Evolutionary conservation across 2,888 invertebrate species (phyloP).

Genomic region (Pseudanteris insignis): DNA sequence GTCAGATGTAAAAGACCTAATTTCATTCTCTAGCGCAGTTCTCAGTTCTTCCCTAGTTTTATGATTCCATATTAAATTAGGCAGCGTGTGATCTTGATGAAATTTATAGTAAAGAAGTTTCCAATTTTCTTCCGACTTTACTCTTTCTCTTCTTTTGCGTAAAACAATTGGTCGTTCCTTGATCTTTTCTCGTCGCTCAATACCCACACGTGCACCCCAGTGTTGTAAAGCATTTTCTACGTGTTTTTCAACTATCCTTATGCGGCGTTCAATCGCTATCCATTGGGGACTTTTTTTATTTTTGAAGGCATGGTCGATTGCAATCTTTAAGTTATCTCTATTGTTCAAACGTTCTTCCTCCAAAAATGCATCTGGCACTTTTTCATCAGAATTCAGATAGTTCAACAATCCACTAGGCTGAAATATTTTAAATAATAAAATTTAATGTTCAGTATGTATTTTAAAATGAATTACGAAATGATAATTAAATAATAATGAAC

Average conservation of each 20-base stretch:
- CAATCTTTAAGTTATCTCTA: conserved; percentile 94
- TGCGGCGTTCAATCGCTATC: conserved; percentile 76
- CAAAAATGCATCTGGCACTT: conserved; percentile 78
- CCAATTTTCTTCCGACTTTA: conserved; percentile 91
- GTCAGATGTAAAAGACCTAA: conserved; percentile 88
- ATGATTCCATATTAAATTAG: conserved; percentile 99
- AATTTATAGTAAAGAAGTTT: conserved; percentile 95
- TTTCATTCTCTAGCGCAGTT: conserved; percentile 90
- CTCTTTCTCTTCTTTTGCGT: conserved; percentile 85
- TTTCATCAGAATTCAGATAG: conserved; percentile 88
- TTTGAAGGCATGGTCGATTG: conserved; percentile 80
- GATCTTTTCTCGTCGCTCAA: conserved; percentile 72
- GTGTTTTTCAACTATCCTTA: conserved; percentile 84
- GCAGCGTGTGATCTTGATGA: conserved; percentile 90
- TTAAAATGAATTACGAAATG: too few relatives aligned
- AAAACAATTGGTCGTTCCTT: conserved; percentile 89
- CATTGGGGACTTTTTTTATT: conserved; percentile 77
- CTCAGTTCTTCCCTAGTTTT: conserved; percentile 96
- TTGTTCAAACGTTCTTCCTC: conserved; percentile 79
- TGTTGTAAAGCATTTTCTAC: conserved; percentile 79
- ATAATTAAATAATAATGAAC: conserved; percentile 1
- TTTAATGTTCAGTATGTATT: too few relatives aligned
- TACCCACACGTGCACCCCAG: conserved; percentile 75
- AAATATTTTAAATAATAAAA: conserved; percentile 9
- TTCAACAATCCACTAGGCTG: conserved; percentile 92